Percentiles rank a stretch among this genome's conserved stretches.
These are phyloP conservation scores for Cryptus armator DNA, from an alignment of 2,888 invertebrate species.

Conservation along the genomic window DNA sequence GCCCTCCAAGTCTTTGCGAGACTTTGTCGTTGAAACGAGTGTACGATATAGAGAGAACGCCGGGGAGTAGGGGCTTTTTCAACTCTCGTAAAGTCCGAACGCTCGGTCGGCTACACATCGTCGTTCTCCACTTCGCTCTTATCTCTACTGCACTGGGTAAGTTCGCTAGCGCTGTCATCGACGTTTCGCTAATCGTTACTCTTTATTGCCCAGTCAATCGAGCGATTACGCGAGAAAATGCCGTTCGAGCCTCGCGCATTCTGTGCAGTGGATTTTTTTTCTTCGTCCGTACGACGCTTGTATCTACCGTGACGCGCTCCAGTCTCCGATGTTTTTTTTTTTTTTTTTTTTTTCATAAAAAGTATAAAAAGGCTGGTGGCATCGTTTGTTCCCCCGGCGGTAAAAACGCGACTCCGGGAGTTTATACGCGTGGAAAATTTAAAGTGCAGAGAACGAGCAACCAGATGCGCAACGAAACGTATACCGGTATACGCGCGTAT, in stretches of 20 bases:
- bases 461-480: slow-evolving; percentile 38
- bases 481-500: background rate
- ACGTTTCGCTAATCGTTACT: slow-evolving; percentile 58
- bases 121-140: slow-evolving; percentile 50
- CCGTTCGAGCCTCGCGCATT: background rate
- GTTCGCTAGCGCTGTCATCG: slow-evolving; percentile 47
- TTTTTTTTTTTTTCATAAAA: background rate
- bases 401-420: slow-evolving; percentile 12
- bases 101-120: slow-evolving; percentile 17
- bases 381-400: slow-evolving; percentile 4
- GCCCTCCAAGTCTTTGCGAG: slow-evolving; percentile 9
- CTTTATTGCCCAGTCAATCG: slow-evolving; percentile 42
- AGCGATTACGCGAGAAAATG: slow-evolving; percentile 22
- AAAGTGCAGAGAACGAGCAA: slow-evolving; percentile 28
- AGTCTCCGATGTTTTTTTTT: background rate
- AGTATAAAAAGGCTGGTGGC: slow-evolving; percentile 2
- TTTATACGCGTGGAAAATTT: slow-evolving; percentile 15
- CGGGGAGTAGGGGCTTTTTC: slow-evolving; percentile 40
- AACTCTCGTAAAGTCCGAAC: slow-evolving; percentile 48
- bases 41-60: slow-evolving; percentile 8
- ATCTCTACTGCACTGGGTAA: slow-evolving; percentile 30
- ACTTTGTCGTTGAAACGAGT: slow-evolving; percentile 32
- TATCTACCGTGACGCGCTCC: too few species aligned
- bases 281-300: too few species aligned
- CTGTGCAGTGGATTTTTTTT: background rate